Evolutionary conservation across 64 coral and sea anemone species (phyloP).

Genomic region (Actinia equina): DNA sequence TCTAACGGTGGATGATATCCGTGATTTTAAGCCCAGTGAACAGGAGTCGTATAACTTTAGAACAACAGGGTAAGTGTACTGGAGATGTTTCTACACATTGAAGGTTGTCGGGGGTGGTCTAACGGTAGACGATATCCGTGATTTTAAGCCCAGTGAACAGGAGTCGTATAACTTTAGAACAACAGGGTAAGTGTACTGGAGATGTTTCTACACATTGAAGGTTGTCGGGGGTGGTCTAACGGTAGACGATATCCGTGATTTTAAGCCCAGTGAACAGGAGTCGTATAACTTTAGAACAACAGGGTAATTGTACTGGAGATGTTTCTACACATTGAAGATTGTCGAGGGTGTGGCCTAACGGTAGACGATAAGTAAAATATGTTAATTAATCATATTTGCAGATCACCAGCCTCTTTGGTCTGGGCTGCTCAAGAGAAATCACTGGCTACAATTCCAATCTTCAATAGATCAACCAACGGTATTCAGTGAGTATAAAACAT

Average conservation of each 20-base stretch:
- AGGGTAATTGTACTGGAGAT: constrained; percentile 20
- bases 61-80: constrained; percentile 39
- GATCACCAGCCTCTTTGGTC: constrained; percentile 67
- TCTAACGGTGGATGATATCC: constrained; percentile 42
- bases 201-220: constrained; percentile 61
- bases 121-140: constrained; percentile 40
- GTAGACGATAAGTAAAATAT: constrained; percentile 10
- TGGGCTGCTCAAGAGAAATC: constrained; percentile 85
- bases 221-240: constrained; percentile 79
- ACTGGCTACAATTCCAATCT: constrained; percentile 66
- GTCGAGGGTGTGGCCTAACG: constrained; percentile 74
- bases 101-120: constrained; percentile 82
- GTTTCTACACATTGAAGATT: constrained; percentile 69
- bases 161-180: constrained; percentile 65
- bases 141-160: constrained; percentile 62
- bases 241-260: constrained; percentile 59
- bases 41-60: constrained; percentile 63
- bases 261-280: constrained; percentile 44
- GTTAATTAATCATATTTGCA: not conserved
- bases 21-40: constrained; percentile 59
- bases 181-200: constrained; percentile 24
- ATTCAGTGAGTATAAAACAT: constrained; percentile 50
- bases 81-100: constrained; percentile 46
- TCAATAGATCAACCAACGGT: constrained; percentile 70
- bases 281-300: constrained; percentile 65